Base-by-base conservation (phyloP, 37 sponge, comb jelly and placozoan genomes). In the Crambe crambe region DNA sequence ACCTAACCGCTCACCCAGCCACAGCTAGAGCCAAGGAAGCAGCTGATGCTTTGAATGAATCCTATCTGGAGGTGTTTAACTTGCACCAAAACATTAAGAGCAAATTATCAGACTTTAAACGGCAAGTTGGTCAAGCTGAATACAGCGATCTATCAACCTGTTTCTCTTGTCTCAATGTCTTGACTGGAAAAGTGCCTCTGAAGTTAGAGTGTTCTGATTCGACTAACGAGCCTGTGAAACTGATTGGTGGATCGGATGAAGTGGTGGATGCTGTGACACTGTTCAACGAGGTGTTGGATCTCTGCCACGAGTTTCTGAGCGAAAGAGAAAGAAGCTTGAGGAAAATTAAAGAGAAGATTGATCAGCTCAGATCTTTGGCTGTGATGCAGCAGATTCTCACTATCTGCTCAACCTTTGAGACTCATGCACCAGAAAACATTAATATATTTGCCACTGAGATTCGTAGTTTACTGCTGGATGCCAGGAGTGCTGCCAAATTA, bases 271-370 rank as follows among this genome's bases (percentile, higher is more conserved):
- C 74, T 22, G 56, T 73, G 6, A 21, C 47, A n/a, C 6, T 42
- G 9, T 43, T 73, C 74, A 73, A 73, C 26, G 56, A 32, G 23
- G 17, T 23, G 29, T 56, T 73, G 34, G 51, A 73, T 30, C 56
- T 29, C 56, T 73, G 74, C 56, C 74, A 73, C n/a, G 41, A 73
- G 17, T 44, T 42, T 44, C 42, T 23, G 6, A 56, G 56, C 4
- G 74, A 40, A 43, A 38, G 39, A 38, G 56, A 47, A 15, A 12
- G 12, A 15, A 15, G 12, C 51, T 47, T 47, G 51, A 12, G 12
- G 12, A 47, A 12, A 43, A 56, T 56, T 73, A 5, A 43, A 73
- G 27, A 26, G 12, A 12, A 47, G 12, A 47, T 47, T 47, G 12
- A 47, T 15, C 12, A 6, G 6, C 51, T 47, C 12, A 6, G 51